Conservation (phyloP, 2,113 vertebrate species). For the Rhineura floridana region DNA sequence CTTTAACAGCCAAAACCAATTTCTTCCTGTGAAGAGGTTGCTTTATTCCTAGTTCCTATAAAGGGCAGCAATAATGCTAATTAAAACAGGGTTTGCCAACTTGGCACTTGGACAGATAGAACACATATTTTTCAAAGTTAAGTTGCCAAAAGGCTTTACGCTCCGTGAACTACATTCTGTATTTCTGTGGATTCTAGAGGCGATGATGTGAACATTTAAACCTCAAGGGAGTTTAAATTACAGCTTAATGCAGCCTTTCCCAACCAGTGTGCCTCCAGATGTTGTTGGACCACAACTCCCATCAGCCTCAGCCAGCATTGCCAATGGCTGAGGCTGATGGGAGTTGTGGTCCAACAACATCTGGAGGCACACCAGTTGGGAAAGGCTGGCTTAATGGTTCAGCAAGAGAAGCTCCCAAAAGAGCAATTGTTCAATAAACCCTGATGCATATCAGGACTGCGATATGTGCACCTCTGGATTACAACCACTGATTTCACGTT, state of each 20-base stretch:
- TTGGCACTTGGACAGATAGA: neutral
- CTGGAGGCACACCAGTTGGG: too few species aligned
- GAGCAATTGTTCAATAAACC: neutral
- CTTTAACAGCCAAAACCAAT: constrained; percentile 88
- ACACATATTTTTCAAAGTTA: neutral
- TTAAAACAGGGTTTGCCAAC: neutral
- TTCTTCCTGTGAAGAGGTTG: constrained; percentile 97
- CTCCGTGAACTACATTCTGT: neutral
- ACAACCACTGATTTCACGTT: neutral
- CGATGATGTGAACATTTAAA: neutral
- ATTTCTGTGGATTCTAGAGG: neutral
- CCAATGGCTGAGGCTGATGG: too few species aligned
- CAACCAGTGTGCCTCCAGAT: too few species aligned
- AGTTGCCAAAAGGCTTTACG: neutral
- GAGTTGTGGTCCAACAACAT: too few species aligned
- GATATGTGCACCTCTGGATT: neutral
- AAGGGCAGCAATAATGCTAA: neutral
- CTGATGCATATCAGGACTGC: neutral
- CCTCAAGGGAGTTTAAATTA: neutral
- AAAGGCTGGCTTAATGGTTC: too few species aligned
- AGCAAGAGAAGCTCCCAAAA: neutral
- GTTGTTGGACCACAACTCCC: too few species aligned
- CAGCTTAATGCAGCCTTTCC: too few species aligned
- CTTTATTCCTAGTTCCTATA: constrained; percentile 93
- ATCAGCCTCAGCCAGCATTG: too few species aligned